Conservation (phyloP, 1,140 invertebrate species). For the Pseudachorutes palmiensis region DNA sequence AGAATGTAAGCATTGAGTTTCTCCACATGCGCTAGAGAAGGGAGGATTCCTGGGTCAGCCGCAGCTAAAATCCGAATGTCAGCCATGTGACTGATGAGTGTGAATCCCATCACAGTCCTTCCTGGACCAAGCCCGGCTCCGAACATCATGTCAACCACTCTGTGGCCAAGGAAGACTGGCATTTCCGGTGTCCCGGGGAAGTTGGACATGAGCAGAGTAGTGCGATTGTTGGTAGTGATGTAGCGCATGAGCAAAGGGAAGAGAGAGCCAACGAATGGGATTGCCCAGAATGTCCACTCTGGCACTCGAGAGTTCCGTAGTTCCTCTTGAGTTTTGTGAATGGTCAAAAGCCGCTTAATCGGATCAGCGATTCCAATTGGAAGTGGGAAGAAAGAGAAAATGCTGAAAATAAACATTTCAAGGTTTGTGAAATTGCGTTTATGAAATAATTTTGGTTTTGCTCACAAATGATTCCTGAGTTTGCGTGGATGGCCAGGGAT, state of each 20-base stretch:
- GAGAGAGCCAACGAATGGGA: not conserved
- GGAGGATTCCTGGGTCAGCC: conserved; percentile 20
- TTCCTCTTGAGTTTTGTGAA: not conserved
- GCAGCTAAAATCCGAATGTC: conserved; percentile 16
- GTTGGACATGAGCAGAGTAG: not conserved
- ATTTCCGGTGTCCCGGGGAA: conserved; percentile 14
- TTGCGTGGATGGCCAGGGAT: conserved; percentile 34
- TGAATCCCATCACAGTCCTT: conserved; percentile 21
- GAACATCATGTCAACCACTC: conserved; percentile 27
- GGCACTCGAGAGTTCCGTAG: not conserved
- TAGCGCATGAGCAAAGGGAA: not conserved
- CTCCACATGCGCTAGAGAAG: conserved; percentile 17
- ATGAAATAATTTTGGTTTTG: not conserved
- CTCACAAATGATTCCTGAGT: conserved; percentile 34
- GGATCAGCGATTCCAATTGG: not conserved
- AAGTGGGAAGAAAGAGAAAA: conserved; percentile 5
- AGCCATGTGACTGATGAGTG: conserved; percentile 16
- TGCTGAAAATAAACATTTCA: not conserved
- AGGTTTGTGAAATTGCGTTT: not conserved
- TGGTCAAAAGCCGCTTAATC: not conserved
- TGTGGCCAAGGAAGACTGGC: conserved; percentile 13
- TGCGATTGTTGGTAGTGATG: not conserved
- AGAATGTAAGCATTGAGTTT: conserved; percentile 22
- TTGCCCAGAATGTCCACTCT: not conserved
- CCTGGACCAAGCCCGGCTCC: conserved; percentile 23